These are phyloP conservation scores for Matsumyia berberina DNA, from an alignment of 2,888 invertebrate genomes.

Conservation along the genomic window DNA sequence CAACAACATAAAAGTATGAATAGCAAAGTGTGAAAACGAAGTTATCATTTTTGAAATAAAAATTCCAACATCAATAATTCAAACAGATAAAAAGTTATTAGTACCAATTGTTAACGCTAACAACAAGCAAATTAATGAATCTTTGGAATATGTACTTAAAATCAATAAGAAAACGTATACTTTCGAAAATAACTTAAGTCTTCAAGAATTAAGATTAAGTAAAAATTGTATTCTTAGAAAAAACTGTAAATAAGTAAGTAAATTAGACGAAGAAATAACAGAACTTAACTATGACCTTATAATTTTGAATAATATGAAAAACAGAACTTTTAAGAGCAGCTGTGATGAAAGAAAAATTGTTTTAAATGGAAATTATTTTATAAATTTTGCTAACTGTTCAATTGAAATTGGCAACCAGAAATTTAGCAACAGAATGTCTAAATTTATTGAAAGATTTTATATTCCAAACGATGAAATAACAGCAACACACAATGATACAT, in stretches of 20 bases:
- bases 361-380: slow-evolving; percentile 27
- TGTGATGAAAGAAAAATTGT: slow-evolving; percentile 47
- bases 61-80: neutral
- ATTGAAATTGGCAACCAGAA: slow-evolving; percentile 26
- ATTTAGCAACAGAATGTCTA: slow-evolving; percentile 17
- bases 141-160: neutral
- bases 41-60: neutral
- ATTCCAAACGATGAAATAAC: slow-evolving; percentile 23
- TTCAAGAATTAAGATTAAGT: slow-evolving; percentile 25
- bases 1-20: neutral
- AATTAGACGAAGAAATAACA: slow-evolving; percentile 22
- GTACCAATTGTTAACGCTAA: neutral
- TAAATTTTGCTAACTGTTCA: slow-evolving; percentile 24
- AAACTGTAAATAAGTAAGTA: neutral
- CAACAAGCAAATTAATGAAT: neutral
- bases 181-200: neutral
- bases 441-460: slow-evolving; percentile 31
- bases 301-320: slow-evolving; percentile 34
- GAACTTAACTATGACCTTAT: slow-evolving; percentile 22
- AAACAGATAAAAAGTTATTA: neutral
- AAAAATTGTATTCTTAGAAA: slow-evolving; percentile 4
- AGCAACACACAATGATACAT: neutral
- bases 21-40: slow-evolving; percentile 8
- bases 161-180: neutral
- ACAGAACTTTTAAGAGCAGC: slow-evolving; percentile 23